Evolutionary conservation across 2,797 vertebrate genomes (phyloP).

Genomic region (Myotis planiceps): DNA sequence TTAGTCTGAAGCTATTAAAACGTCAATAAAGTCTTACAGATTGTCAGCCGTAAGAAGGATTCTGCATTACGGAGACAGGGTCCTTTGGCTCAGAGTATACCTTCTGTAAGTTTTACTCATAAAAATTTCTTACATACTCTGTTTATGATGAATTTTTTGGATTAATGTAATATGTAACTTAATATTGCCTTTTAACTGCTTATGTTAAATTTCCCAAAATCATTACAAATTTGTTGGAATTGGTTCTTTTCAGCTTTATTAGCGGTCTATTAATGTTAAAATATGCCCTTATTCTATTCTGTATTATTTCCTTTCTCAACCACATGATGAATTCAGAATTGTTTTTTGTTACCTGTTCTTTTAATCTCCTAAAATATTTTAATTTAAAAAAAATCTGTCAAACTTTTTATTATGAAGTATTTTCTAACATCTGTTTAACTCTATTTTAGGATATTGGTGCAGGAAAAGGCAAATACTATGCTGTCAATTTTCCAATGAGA

Average conservation of each 20-base stretch:
- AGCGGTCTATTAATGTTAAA: background rate
- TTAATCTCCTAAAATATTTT: background rate
- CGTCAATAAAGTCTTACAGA: background rate
- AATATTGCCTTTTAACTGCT: background rate
- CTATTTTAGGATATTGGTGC: constrained; percentile 93
- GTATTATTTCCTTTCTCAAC: constrained; percentile 46
- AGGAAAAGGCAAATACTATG: constrained; percentile 96
- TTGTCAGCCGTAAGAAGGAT: background rate
- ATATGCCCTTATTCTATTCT: background rate
- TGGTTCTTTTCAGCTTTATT: background rate
- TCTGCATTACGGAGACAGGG: background rate
- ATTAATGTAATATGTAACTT: background rate
- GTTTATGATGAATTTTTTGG: background rate
- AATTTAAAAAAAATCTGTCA: background rate
- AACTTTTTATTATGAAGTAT: background rate
- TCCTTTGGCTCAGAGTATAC: background rate
- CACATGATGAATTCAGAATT: background rate
- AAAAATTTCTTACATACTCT: background rate
- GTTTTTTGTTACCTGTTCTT: background rate
- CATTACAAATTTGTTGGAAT: background rate
- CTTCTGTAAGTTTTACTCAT: background rate
- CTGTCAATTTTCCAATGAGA: constrained; percentile 95
- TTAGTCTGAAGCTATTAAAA: background rate
- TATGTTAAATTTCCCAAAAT: constrained; percentile 17
- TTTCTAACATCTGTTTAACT: background rate